phyloP scores from a whole-genome alignment of 2,888 invertebrate species.

The Drosophila siamana region DNA sequence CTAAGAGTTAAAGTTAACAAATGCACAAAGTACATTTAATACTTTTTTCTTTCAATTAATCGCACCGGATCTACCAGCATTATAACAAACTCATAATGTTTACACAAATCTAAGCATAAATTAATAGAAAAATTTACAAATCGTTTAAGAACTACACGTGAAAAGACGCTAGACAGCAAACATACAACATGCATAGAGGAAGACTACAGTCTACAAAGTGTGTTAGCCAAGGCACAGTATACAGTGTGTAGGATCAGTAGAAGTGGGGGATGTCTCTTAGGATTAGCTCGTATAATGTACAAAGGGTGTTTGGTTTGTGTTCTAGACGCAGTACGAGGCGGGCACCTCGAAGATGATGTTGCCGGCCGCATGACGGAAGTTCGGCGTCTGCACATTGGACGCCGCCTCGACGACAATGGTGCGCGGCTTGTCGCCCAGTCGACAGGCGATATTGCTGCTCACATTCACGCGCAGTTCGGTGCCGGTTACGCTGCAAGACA shows the following conservation, averaged over 20 bases:
- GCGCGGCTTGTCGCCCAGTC: slow-evolving; percentile 92
- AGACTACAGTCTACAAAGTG: slow-evolving; percentile 14
- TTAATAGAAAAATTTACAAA: slow-evolving; percentile 52
- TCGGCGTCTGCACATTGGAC: slow-evolving; percentile 82
- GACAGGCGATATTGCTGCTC: slow-evolving; percentile 91
- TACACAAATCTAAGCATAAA: slow-evolving; percentile 45
- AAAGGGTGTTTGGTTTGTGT: slow-evolving; percentile 27
- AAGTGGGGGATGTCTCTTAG: slow-evolving; percentile 21
- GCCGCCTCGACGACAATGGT: slow-evolving; percentile 84
- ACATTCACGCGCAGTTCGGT: slow-evolving; percentile 90
- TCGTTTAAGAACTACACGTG: slow-evolving; percentile 18
- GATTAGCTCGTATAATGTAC: slow-evolving; percentile 58
- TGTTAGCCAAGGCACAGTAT: slow-evolving; percentile 35
- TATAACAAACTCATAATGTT: slow-evolving; percentile 10
- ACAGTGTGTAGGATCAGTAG: slow-evolving; percentile 16
- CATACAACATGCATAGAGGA: slow-evolving; percentile 30
- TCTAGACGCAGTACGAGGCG: slow-evolving; percentile 83
- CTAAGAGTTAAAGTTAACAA: slow-evolving; percentile 54
- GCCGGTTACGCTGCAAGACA: slow-evolving; percentile 88
- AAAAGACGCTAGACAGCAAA: slow-evolving; percentile 14
- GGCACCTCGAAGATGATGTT: slow-evolving; percentile 85
- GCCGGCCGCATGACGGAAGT: slow-evolving; percentile 82
- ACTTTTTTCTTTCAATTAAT: slow-evolving; percentile 47
- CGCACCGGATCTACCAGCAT: slow-evolving; percentile 54
- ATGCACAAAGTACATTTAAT: slow-evolving; percentile 79